A percentile compares a stretch with the other conserved stretches of the same genome.
phyloP scores from a whole-genome alignment of 2,888 invertebrate species.

The Coenonympha arcania region DNA sequence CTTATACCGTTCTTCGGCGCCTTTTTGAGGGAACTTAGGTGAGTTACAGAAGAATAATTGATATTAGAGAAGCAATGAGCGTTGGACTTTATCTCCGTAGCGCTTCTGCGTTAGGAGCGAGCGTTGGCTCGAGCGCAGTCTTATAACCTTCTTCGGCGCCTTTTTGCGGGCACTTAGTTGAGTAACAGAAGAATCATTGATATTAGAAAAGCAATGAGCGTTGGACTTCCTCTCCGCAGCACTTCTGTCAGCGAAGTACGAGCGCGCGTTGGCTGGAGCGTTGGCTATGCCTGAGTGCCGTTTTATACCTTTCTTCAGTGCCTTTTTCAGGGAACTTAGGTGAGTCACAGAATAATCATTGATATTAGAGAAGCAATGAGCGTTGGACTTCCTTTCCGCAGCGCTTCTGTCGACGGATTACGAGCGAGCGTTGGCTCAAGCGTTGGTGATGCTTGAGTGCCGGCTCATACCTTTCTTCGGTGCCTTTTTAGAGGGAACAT shows the following conservation, averaged over 20 bases:
- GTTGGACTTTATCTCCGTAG: constrained; percentile 85
- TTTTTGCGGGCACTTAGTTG: constrained; percentile 88
- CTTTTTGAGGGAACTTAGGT: constrained; percentile 88
- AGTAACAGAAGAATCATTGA: no score
- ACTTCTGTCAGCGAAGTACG: constrained; percentile 86
- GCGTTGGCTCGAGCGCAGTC: constrained; percentile 85
- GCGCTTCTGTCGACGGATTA: constrained; percentile 87
- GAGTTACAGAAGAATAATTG: no score
- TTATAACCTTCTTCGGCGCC: constrained; percentile 94
- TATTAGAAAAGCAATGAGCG: no score
- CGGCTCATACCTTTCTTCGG: constrained; percentile 94
- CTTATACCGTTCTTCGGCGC: constrained; percentile 95
- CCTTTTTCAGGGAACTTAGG: constrained; percentile 89
- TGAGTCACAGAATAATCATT: constrained; percentile 43
- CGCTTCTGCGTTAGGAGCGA: constrained; percentile 83
- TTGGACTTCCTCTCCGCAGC: constrained; percentile 87
- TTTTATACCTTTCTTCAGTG: constrained; percentile 94
- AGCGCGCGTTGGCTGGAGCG: constrained; percentile 85
- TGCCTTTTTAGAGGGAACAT: constrained; percentile 88
- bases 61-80: no score
- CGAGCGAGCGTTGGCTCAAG: constrained; percentile 85
- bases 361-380: no score
- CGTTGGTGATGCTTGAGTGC: constrained; percentile 89
- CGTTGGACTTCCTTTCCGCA: constrained; percentile 85
- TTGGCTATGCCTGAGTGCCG: constrained; percentile 89